Percentiles rank a stretch among this genome's conserved stretches.
These are phyloP conservation scores for Oryzias woworae DNA, from an alignment of 2,113 vertebrate genomes.

Conservation along the genomic window DNA sequence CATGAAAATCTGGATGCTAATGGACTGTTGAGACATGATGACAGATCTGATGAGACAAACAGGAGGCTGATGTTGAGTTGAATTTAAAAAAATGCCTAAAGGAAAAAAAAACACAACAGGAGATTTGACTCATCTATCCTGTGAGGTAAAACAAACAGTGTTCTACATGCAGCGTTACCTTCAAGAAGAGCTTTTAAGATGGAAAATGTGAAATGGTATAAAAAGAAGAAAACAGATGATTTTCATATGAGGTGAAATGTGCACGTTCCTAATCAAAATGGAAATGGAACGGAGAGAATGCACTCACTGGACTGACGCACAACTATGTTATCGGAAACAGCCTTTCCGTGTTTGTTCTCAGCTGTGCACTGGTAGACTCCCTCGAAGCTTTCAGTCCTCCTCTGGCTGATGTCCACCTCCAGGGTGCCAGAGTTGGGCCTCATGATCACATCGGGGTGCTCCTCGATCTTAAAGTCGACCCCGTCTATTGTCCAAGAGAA, in stretches of 20 bases:
- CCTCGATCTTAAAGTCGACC: slow-evolving; percentile 91
- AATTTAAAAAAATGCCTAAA: slow-evolving; percentile 4
- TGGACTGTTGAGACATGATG: slow-evolving; percentile 15
- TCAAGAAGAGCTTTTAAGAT: slow-evolving; percentile 63
- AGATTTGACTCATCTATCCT: slow-evolving; percentile 1
- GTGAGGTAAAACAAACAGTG: slow-evolving; percentile 40
- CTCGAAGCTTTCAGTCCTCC: slow-evolving; percentile 88
- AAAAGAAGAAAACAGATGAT: slow-evolving; percentile 39
- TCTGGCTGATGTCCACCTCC: slow-evolving; percentile 88
- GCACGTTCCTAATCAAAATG: neutral
- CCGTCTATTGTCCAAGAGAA: slow-evolving; percentile 97
- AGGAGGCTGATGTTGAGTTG: slow-evolving; percentile 14
- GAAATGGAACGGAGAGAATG: neutral
- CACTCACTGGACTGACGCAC: slow-evolving; percentile 90
- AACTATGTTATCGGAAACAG: slow-evolving; percentile 91
- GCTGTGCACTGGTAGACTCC: slow-evolving; percentile 94
- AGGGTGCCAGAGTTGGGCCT: slow-evolving; percentile 88
- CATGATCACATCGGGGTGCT: slow-evolving; percentile 86
- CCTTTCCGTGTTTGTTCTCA: slow-evolving; percentile 91
- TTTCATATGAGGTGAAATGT: slow-evolving; percentile 12
- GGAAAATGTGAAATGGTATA: slow-evolving; percentile 53
- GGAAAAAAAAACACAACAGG: slow-evolving; percentile 32
- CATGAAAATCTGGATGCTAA: slow-evolving; percentile 23
- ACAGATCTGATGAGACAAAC: slow-evolving; percentile 23
- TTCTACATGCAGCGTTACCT: slow-evolving; percentile 58